Conservation (phyloP, 2,888 invertebrate species). For the Trichopria drosophilae region DNA sequence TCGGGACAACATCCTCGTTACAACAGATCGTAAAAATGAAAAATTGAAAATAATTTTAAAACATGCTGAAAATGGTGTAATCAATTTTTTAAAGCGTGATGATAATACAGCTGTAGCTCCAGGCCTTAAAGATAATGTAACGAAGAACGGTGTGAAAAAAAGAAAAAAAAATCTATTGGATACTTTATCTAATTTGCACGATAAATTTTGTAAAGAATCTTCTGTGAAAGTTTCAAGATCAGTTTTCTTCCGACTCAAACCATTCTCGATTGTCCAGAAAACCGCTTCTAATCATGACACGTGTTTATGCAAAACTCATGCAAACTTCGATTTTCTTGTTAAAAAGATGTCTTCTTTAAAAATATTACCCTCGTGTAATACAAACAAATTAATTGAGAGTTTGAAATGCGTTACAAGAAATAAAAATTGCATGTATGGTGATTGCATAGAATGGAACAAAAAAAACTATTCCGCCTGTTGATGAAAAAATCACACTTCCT, state of each 20-base stretch:
- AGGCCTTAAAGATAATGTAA: slow-evolving; percentile 21
- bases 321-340: slow-evolving; percentile 19
- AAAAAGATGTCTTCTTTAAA: slow-evolving; percentile 13
- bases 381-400: slow-evolving; percentile 8
- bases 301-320: slow-evolving; percentile 23
- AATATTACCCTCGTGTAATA: slow-evolving; percentile 9
- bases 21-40: too few species aligned
- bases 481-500: slow-evolving; percentile 7
- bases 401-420: slow-evolving; percentile 8
- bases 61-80: too few species aligned
- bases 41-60: too few species aligned
- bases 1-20: too few species aligned
- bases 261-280: slow-evolving; percentile 26
- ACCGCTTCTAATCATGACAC: slow-evolving; percentile 25
- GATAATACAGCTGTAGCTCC: slow-evolving; percentile 28
- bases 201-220: slow-evolving; percentile 18
- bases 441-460: slow-evolving; percentile 14
- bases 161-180: slow-evolving; percentile 22
- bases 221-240: slow-evolving; percentile 23
- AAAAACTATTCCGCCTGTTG: neutral
- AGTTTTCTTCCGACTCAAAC: slow-evolving; percentile 25
- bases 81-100: slow-evolving; percentile 29
- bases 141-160: slow-evolving; percentile 15
- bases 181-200: slow-evolving; percentile 22
- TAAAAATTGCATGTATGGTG: slow-evolving; percentile 14